phyloP scores from a whole-genome alignment of 2,888 invertebrate genomes.

The Lepidocyrtoides sp. region DNA sequence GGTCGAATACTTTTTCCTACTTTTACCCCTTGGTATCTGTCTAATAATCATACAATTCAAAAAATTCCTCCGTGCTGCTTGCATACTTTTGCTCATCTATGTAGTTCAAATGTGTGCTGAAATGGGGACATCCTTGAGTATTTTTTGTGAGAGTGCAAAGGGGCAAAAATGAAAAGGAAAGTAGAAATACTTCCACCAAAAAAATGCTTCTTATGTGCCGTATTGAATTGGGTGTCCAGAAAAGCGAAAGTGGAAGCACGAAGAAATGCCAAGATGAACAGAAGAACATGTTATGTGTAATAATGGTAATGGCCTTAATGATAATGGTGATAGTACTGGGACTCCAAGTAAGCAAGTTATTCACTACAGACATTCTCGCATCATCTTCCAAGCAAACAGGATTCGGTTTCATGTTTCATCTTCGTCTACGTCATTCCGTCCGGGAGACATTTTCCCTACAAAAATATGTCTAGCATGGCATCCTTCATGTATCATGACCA shows the following conservation, averaged over 20 bases:
- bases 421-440: slow-evolving; percentile 13
- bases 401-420: slow-evolving; percentile 52
- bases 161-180: neutral
- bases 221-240: no score
- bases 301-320: slow-evolving; percentile 45
- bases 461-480: neutral
- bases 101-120: neutral
- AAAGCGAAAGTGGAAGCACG: slow-evolving; percentile 19
- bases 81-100: slow-evolving; percentile 24
- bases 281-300: slow-evolving; percentile 26
- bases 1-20: neutral
- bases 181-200: neutral
- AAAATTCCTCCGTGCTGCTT: slow-evolving; percentile 25
- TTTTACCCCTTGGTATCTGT: neutral
- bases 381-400: neutral
- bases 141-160: neutral
- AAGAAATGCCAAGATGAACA: neutral
- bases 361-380: neutral
- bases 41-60: slow-evolving; percentile 10
- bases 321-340: slow-evolving; percentile 21
- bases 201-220: no score
- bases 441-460: slow-evolving; percentile 1
- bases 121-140: slow-evolving; percentile 42
- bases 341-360: neutral
- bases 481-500: neutral